Evolutionary conservation across 2,888 invertebrate species (phyloP).

Genomic region (Polyommatus iphigenia): DNA sequence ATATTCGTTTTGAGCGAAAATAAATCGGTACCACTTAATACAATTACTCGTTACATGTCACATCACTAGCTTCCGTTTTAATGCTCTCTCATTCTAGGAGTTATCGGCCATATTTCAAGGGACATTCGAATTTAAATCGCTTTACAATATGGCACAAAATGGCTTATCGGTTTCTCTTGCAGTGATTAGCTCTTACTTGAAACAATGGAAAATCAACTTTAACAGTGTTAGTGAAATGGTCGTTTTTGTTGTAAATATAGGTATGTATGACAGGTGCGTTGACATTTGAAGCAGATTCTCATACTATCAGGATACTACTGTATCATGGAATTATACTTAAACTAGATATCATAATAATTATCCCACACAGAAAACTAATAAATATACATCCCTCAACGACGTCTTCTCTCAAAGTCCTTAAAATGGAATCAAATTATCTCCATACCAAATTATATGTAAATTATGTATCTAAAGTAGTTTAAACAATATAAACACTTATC

Average conservation of each 20-base stretch:
- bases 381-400: not conserved
- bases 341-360: too few relatives aligned
- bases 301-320: not conserved
- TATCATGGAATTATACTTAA: not conserved
- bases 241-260: not conserved
- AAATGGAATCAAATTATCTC: too few relatives aligned
- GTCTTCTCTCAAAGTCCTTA: too few relatives aligned
- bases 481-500: too few relatives aligned
- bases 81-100: constrained; percentile 39
- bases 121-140: not conserved
- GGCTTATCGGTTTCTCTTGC: not conserved
- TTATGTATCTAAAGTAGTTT: too few relatives aligned
- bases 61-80: constrained; percentile 41
- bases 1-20: too few relatives aligned
- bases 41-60: constrained; percentile 1
- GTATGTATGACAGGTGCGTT: not conserved
- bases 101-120: constrained; percentile 35
- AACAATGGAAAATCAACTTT: constrained; percentile 14
- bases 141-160: constrained; percentile 25
- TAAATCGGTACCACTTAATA: not conserved
- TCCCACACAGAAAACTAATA: not conserved
- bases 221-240: not conserved
- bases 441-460: too few relatives aligned
- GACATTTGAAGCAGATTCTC: not conserved
- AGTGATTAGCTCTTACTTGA: not conserved